Conservation (phyloP, 2,888 invertebrate species). For the Cryptus armator region DNA sequence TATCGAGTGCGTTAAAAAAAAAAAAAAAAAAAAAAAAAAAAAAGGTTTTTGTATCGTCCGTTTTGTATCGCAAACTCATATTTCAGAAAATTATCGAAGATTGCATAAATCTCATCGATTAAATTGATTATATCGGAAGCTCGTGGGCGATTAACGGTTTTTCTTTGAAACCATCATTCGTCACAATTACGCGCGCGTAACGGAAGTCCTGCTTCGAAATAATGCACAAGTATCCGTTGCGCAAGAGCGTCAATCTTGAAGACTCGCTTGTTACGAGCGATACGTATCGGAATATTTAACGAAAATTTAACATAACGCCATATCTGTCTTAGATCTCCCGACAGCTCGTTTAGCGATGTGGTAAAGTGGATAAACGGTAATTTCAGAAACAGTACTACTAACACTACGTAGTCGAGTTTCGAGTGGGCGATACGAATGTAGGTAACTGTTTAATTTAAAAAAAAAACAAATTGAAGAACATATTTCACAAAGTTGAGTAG, state of each 20-base stretch:
- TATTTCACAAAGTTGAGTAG: slow-evolving; percentile 16
- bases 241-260: slow-evolving; percentile 24
- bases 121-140: slow-evolving; percentile 24
- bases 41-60: too few relatives aligned
- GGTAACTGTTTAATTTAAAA: not conserved
- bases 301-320: slow-evolving; percentile 39
- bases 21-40: too few relatives aligned
- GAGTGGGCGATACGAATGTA: slow-evolving; percentile 9
- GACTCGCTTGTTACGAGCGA: slow-evolving; percentile 7
- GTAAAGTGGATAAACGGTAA: slow-evolving; percentile 60
- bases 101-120: slow-evolving; percentile 24
- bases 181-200: slow-evolving; percentile 8
- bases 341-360: slow-evolving; percentile 45
- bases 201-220: slow-evolving; percentile 3
- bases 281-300: slow-evolving; percentile 41
- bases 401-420: slow-evolving; percentile 12
- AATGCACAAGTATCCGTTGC: slow-evolving; percentile 22
- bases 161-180: not conserved
- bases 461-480: slow-evolving; percentile 12
- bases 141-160: slow-evolving; percentile 40
- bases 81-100: slow-evolving; percentile 1
- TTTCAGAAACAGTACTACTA: slow-evolving; percentile 40
- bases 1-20: too few relatives aligned
- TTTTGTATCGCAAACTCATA: not conserved
- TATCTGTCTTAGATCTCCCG: slow-evolving; percentile 59